These are phyloP conservation scores for Lacerta bilineata DNA, from an alignment of 2,797 vertebrate species.

Conservation along the genomic window DNA sequence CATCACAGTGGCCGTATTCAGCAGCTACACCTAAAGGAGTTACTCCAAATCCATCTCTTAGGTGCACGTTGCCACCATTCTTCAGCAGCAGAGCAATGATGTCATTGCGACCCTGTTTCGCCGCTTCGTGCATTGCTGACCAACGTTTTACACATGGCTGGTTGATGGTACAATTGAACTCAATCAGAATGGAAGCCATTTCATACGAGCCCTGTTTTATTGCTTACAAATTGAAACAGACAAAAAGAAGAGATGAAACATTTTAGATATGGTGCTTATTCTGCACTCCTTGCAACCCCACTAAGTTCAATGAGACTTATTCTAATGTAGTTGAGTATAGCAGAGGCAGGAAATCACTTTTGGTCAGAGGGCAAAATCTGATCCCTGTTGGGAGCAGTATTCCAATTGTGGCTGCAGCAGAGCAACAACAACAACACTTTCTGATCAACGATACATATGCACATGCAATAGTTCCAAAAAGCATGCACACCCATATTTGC, in stretches of 20 bases:
- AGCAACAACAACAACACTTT: no score
- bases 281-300: no score
- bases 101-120: constrained; percentile 84
- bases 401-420: no score
- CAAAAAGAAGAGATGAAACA: constrained; percentile 15
- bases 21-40: constrained; percentile 87
- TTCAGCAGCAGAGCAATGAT: constrained; percentile 85
- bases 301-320: no score
- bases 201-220: constrained; percentile 82
- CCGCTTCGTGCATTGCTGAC: constrained; percentile 91
- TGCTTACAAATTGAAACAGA: constrained; percentile 75
- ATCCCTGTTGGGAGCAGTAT: no score
- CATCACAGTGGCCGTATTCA: constrained; percentile 84
- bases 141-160: constrained; percentile 85
- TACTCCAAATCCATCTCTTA: constrained; percentile 83
- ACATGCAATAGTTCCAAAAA: no score
- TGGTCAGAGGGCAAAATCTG: no score
- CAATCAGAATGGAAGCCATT: constrained; percentile 82
- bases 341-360: no score
- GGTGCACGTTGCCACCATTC: constrained; percentile 82
- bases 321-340: no score
- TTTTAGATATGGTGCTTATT: not conserved
- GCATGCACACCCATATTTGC: no score
- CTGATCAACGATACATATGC: no score
- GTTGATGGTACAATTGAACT: constrained; percentile 83